Conservation (phyloP, 2,797 vertebrate genomes). For the Leucoraja ocellata region DNA sequence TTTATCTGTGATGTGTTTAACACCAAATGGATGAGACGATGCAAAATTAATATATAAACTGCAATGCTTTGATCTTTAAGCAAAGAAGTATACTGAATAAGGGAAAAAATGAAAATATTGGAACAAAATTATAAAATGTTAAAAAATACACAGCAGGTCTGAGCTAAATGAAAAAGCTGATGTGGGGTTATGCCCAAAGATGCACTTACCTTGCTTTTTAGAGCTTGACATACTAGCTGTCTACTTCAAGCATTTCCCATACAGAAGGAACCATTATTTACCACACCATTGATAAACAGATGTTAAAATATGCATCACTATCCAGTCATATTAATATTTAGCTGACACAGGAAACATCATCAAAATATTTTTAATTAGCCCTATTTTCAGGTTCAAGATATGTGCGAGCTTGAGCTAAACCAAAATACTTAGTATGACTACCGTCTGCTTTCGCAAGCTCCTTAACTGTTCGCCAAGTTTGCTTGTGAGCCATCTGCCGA, state of each 20-base stretch:
- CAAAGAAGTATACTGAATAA: not conserved
- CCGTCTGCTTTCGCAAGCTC: constrained; percentile 23
- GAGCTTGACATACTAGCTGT: not conserved
- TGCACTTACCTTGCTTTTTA: not conserved
- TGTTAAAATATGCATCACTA: not conserved
- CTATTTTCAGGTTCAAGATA: constrained; percentile 28
- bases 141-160: not conserved
- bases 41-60: not conserved
- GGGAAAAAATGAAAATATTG: not conserved
- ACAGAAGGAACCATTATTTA: not conserved
- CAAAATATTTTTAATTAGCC: constrained; percentile 26
- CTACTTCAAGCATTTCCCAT: not conserved
- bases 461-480: constrained; percentile 16
- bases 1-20: not conserved
- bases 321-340: constrained; percentile 25
- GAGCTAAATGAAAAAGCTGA: not conserved
- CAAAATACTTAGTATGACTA: constrained; percentile 29
- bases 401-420: not conserved
- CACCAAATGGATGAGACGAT: not conserved
- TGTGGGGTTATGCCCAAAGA: not conserved
- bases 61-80: no score
- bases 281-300: not conserved
- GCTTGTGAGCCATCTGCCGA: constrained; percentile 24
- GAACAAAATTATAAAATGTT: not conserved
- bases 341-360: constrained; percentile 26